Conservation (phyloP, 2,888 invertebrate genomes). For the Copidosoma aretas region DNA sequence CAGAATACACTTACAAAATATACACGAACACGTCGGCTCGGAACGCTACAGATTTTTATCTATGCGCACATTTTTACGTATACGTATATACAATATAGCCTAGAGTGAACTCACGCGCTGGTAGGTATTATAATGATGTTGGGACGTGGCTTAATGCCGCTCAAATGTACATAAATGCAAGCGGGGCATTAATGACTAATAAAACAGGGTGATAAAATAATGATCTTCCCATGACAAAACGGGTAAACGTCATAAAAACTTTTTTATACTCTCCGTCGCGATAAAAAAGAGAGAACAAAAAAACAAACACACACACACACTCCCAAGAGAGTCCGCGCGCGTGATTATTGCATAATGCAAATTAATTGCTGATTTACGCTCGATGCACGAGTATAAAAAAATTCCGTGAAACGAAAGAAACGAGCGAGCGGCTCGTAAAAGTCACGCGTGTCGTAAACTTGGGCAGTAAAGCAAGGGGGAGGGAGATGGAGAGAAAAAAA, state of each 20-base stretch:
- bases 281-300: slow-evolving; percentile 10
- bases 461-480: not conserved
- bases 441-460: slow-evolving; percentile 31
- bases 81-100: not conserved
- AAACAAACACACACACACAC: not conserved
- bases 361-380: slow-evolving; percentile 40
- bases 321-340: not conserved
- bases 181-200: slow-evolving; percentile 30
- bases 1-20: not conserved
- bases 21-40: too few relatives aligned
- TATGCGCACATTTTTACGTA: too few relatives aligned
- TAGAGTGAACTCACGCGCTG: slow-evolving; percentile 18
- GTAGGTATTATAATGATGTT: slow-evolving; percentile 24
- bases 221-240: slow-evolving; percentile 37
- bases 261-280: slow-evolving; percentile 28
- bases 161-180: slow-evolving; percentile 31
- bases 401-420: slow-evolving; percentile 30
- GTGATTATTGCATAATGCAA: slow-evolving; percentile 37
- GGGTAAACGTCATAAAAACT: slow-evolving; percentile 37
- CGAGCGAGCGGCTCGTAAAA: slow-evolving; percentile 29
- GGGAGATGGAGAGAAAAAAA: slow-evolving; percentile 16
- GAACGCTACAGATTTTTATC: too few relatives aligned
- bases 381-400: slow-evolving; percentile 30
- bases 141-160: slow-evolving; percentile 26
- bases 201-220: slow-evolving; percentile 38